Percentiles rank a stretch among this genome's conserved stretches.
Conservation (phyloP, 2,113 vertebrate genomes). For the Ictalurus furcatus region DNA sequence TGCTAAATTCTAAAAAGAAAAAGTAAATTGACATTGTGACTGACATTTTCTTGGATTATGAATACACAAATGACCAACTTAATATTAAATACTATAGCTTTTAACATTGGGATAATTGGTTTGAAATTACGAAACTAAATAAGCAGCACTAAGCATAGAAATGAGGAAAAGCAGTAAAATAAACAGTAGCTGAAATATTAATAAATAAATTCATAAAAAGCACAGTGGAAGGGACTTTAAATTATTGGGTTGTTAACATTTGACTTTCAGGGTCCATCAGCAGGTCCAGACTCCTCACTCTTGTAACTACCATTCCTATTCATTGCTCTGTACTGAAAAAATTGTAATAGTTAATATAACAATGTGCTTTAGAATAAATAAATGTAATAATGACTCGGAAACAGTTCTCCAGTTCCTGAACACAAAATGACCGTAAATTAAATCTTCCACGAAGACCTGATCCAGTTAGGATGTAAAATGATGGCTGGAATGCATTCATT, state of each 20-base stretch:
- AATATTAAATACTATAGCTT: neutral
- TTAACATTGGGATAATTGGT: neutral
- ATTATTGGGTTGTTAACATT: neutral
- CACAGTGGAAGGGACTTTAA: neutral
- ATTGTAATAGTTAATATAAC: neutral
- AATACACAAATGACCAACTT: neutral
- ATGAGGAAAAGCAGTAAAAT: neutral
- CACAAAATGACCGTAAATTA: neutral
- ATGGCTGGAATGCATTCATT: conserved; percentile 2
- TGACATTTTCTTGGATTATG: neutral
- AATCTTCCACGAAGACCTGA: conserved; percentile 10
- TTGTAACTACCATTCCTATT: neutral
- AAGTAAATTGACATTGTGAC: neutral
- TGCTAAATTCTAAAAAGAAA: neutral
- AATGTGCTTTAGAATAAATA: neutral
- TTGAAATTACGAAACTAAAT: neutral
- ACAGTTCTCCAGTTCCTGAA: conserved; percentile 3
- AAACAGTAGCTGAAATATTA: neutral
- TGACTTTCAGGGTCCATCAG: neutral
- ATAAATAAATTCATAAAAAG: neutral
- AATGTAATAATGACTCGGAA: neutral
- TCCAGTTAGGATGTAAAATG: neutral
- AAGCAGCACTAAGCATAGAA: neutral
- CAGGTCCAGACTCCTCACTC: neutral
- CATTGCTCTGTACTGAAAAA: neutral